Evolutionary conservation across 2,113 vertebrate genomes (phyloP), one percentile per base, ranked within the genome.

Genomic region (Hemiprocne comata): DNA sequence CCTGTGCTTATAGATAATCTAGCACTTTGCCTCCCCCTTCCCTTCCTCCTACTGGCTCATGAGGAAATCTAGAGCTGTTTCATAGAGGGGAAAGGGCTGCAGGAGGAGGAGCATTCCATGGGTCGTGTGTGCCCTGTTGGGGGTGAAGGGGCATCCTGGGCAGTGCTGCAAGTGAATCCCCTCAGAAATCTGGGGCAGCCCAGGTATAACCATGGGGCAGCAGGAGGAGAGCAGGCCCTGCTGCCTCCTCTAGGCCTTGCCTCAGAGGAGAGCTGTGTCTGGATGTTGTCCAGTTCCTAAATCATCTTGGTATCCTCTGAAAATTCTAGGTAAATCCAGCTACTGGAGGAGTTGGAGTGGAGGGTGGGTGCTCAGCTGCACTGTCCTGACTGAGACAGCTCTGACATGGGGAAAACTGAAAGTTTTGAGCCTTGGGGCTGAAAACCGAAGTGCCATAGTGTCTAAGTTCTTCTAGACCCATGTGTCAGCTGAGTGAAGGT

Each of bases 71-170:
- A 44, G 46, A 33, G 34, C 13, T 36, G 31, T 58, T 79, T 60
- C 15, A 24, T 5, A 4, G 7, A 9, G 4, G 17, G 44, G 31
- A 44, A 90, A 24, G 19, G 23, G 8, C 2, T 64, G 34, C 18
- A 42, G 33, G 65, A 66, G 46, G 23, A 73, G n/a, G 1, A 6
- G 9, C 2, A 7, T 21, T 31, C 40, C 1, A 1, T 36, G 7
- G 11, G 13, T 13, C 20, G 3, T 9, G 34, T 11, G 15, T 44
- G 53, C 53, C 40, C 8, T 4, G 17, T 9, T 13, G 7, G 11
- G 40, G 28, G 26, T 24, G 26, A 44, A 16, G 53, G 50, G 14
- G 10, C 33, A 40, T 25, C 15, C 24, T 6, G 10, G 44, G 28
- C 25, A 44, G 54, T 23, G 3, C 54, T 40, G 15, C 0, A 1